These are phyloP conservation scores for Drosophila lacteicornis DNA, from an alignment of 1,140 invertebrate species.

Conservation along the genomic window DNA sequence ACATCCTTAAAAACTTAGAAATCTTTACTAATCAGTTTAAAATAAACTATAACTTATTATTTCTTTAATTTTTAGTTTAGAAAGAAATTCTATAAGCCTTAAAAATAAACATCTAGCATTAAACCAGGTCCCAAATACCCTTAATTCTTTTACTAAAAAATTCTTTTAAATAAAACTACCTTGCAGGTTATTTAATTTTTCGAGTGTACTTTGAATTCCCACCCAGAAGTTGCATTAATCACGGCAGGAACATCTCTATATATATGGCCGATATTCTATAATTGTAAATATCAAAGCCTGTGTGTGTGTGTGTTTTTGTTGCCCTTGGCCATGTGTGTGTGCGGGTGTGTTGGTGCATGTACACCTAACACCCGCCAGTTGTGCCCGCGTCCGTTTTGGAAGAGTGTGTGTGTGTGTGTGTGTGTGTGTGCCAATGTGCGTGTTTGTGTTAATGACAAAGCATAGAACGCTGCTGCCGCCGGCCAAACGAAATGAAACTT, in stretches of 20 bases:
- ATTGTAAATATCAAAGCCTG: slow-evolving; percentile 75
- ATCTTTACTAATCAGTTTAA: background rate
- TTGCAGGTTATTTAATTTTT: background rate
- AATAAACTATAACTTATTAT: too few species aligned
- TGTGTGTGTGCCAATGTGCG: slow-evolving; percentile 41
- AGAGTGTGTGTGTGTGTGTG: slow-evolving; percentile 23
- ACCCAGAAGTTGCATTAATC: slow-evolving; percentile 21
- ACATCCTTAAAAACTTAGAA: background rate
- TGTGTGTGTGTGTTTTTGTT: slow-evolving; percentile 44
- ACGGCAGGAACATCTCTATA: slow-evolving; percentile 18
- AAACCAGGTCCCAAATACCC: background rate
- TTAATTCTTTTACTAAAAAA: background rate
- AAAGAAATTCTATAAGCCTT: too few species aligned
- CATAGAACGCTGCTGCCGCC: slow-evolving; percentile 73
- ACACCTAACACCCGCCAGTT: slow-evolving; percentile 33
- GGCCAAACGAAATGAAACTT: slow-evolving; percentile 81
- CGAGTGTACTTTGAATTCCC: background rate
- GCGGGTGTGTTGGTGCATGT: slow-evolving; percentile 30
- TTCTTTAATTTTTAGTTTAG: too few species aligned
- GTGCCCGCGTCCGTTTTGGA: slow-evolving; percentile 18
- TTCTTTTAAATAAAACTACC: background rate
- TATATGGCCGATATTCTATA: slow-evolving; percentile 45
- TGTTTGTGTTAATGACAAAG: slow-evolving; percentile 83
- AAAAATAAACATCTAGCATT: too few species aligned
- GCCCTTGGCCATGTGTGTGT: slow-evolving; percentile 33